These are phyloP conservation scores for Channa maculata DNA, from an alignment of 2,113 vertebrate species.

Conservation along the genomic window DNA sequence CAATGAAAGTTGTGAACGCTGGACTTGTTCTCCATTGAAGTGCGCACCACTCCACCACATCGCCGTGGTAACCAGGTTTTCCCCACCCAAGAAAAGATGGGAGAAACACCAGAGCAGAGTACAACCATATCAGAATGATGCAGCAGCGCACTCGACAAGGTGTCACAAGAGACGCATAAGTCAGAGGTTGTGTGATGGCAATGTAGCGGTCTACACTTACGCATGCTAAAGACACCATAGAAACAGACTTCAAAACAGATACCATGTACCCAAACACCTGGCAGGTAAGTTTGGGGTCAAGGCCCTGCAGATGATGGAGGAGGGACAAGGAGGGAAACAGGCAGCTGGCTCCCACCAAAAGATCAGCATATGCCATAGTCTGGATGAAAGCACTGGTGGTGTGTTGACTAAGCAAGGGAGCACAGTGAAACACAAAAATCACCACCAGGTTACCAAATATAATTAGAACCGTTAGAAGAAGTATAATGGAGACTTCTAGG, in stretches of 20 bases:
- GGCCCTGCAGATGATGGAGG: conserved; percentile 88
- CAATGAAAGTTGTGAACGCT: conserved; percentile 94
- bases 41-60: conserved; percentile 94
- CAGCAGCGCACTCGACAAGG: conserved; percentile 94
- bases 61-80: conserved; percentile 97
- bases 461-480: conserved; percentile 94
- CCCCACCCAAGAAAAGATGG: conserved; percentile 96
- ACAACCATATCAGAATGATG: conserved; percentile 94
- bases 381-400: conserved; percentile 98
- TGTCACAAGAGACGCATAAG: conserved; percentile 92
- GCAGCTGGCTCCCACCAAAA: conserved; percentile 96
- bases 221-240: conserved; percentile 95
- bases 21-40: conserved; percentile 89
- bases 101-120: conserved; percentile 93
- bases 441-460: conserved; percentile 96
- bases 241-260: conserved; percentile 96
- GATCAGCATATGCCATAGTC: conserved; percentile 98
- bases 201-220: conserved; percentile 98
- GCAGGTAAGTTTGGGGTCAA: conserved; percentile 91
- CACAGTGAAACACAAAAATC: conserved; percentile 98
- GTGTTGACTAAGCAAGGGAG: conserved; percentile 96
- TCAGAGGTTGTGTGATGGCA: conserved; percentile 94
- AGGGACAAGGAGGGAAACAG: conserved; percentile 95
- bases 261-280: conserved; percentile 95
- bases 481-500: conserved; percentile 92